Base-by-base conservation (phyloP, 2,888 invertebrate species). In the Hyppa rectilinea region DNA sequence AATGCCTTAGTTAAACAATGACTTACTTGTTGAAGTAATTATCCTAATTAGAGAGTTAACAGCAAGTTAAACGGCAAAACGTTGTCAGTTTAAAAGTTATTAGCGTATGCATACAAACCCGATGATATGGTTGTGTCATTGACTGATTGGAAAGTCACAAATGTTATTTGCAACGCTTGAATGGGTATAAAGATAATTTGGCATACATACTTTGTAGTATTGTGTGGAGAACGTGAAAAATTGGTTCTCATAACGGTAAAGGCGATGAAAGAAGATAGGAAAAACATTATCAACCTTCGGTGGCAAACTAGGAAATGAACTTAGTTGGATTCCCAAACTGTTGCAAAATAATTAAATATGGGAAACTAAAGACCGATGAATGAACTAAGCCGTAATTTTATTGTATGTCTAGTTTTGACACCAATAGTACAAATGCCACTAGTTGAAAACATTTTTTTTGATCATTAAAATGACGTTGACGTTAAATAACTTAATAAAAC, bases 91-190 rank as follows among this genome's bases (percentile, higher is more conserved):
- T 75, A 52, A 78, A 83, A 78, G 63, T 68, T 70, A 81, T 78
- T 76, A 81, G 45, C 71, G 60, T 82, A 62, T 82, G 79, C 73
- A 82, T 78, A 78, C 73, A 82, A 67, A 64, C 66, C 80, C 64
- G 79, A 79, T 78, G 79, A 78, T 82, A 78, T 58, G 66, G 43
- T 29, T 61, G 79, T 79, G 83, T 83, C 85, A 80, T 85, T 83
- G 83, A 80, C 83, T 83, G 71, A 77, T 85, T 80, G 70, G 80
- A 80, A 80, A 80, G 80, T 70, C 83, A 78, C 53, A 62, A 74
- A 80, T 58, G 85, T 82, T 81, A 71, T 82, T 82, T 74, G 83
- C 26, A 69, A 82, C 80, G 83, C 83, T 68, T 45, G 60, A 80
- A 64, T 70, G 69, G 50, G 23, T 74, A 72, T 79, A 50, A 72